These are phyloP conservation scores for Sesamia nonagrioides DNA, from an alignment of 1,140 invertebrate species.

Conservation along the genomic window DNA sequence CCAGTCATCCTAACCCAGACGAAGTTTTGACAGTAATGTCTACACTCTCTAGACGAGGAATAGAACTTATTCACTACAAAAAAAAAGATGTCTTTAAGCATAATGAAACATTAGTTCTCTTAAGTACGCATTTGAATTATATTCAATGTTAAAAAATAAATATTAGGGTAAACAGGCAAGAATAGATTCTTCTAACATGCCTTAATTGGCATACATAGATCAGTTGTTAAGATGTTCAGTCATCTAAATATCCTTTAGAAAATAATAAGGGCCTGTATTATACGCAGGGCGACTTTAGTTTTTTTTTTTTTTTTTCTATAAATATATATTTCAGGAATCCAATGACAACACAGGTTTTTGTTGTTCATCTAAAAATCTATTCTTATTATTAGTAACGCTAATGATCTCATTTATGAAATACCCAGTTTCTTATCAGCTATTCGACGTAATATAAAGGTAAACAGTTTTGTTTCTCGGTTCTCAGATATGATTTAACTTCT, in stretches of 20 bases:
- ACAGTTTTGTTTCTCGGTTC: conserved; percentile 46
- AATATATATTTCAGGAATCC: background rate
- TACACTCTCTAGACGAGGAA: background rate
- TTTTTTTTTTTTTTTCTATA: too few species aligned
- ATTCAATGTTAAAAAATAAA: background rate
- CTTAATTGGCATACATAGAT: too few species aligned
- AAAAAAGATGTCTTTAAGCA: background rate
- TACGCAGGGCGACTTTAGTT: too few species aligned
- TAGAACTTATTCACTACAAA: background rate
- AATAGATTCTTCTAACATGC: too few species aligned
- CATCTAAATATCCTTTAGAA: too few species aligned
- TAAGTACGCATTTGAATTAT: background rate
- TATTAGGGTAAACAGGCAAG: too few species aligned
- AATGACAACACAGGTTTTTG: too few species aligned
- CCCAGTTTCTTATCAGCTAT: conserved; percentile 62
- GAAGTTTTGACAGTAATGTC: conserved; percentile 62
- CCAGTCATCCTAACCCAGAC: too few species aligned
- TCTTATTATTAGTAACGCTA: conserved; percentile 13
- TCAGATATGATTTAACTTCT: background rate
- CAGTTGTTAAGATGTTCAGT: too few species aligned
- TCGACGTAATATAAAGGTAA: conserved; percentile 36
- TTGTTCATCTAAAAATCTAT: background rate
- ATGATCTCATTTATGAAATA: conserved; percentile 64
- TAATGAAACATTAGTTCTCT: conserved; percentile 1
- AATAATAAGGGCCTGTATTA: too few species aligned